Percentiles rank a stretch among this genome's conserved stretches.
These are phyloP conservation scores for Aphelocoma coerulescens DNA, from an alignment of 2,113 vertebrate genomes.

Conservation along the genomic window DNA sequence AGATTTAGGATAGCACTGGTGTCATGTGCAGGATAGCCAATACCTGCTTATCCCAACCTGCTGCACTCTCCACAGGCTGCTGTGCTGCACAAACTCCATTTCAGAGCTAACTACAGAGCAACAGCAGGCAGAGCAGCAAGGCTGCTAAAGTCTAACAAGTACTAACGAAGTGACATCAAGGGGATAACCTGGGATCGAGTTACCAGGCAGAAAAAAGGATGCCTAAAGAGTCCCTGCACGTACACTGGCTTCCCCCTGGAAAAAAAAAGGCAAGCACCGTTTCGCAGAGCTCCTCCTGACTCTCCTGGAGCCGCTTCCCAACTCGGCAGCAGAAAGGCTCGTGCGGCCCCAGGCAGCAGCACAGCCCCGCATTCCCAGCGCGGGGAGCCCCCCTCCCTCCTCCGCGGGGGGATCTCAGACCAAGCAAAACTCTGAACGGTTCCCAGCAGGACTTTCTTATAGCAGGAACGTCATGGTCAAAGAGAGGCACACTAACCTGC, in stretches of 20 bases:
- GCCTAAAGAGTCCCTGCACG: neutral
- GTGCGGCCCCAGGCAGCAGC: neutral
- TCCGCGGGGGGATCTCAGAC: fast-evolving
- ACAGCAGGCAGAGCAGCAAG: neutral
- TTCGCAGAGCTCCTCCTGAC: neutral
- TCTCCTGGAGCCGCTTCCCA: neutral
- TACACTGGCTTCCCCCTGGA: neutral
- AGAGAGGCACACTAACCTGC: neutral
- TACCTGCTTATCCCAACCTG: neutral
- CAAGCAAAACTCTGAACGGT: neutral
- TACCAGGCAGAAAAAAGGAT: neutral
- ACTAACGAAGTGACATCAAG: neutral
- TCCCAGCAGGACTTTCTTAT: neutral
- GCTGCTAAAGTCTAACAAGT: neutral
- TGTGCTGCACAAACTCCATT: neutral
- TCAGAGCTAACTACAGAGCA: neutral
- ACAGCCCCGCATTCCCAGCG: neutral
- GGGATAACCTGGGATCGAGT: neutral
- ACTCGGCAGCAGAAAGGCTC: fast-evolving
- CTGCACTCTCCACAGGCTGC: neutral
- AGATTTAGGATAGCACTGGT: neutral
- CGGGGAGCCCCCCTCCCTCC: neutral
- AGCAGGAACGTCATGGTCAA: neutral
- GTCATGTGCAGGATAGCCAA: neutral
- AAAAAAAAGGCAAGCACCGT: neutral